Percentiles rank a stretch among this genome's conserved stretches.
Evolutionary conservation across 2,113 vertebrate genomes (phyloP).

Genomic region (Centropristis striata): DNA sequence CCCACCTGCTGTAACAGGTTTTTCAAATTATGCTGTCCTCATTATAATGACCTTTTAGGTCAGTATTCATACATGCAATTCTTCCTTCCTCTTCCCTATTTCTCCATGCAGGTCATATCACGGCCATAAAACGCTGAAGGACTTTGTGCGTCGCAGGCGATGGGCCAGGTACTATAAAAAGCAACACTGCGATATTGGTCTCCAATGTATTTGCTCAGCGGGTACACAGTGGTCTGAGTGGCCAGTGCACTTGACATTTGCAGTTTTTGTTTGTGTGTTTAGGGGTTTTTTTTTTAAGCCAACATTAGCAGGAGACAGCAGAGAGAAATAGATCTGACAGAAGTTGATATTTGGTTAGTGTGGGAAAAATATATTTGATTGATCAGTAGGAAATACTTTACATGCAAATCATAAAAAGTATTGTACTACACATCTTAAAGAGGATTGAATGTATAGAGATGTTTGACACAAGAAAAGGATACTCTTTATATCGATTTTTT

Average conservation of each 20-base stretch:
- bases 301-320: neutral
- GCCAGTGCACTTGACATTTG: constrained; percentile 9
- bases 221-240: neutral
- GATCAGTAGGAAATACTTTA: neutral
- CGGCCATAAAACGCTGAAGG: constrained; percentile 96
- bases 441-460: neutral
- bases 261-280: constrained; percentile 10
- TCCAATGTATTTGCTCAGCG: constrained; percentile 26
- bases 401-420: neutral
- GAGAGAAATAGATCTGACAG: neutral
- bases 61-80: constrained; percentile 11
- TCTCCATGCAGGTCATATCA: constrained; percentile 91
- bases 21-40: neutral
- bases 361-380: neutral
- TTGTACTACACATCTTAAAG: too few relatives aligned
- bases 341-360: neutral
- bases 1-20: neutral
- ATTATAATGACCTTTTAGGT: neutral
- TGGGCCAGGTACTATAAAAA: constrained; percentile 92
- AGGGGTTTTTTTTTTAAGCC: neutral
- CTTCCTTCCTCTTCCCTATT: neutral
- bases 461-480: neutral
- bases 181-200: neutral
- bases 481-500: neutral
- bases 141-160: constrained; percentile 95